phyloP scores from a whole-genome alignment of 2,113 vertebrate species.

The Nerophis lumbriciformis region DNA sequence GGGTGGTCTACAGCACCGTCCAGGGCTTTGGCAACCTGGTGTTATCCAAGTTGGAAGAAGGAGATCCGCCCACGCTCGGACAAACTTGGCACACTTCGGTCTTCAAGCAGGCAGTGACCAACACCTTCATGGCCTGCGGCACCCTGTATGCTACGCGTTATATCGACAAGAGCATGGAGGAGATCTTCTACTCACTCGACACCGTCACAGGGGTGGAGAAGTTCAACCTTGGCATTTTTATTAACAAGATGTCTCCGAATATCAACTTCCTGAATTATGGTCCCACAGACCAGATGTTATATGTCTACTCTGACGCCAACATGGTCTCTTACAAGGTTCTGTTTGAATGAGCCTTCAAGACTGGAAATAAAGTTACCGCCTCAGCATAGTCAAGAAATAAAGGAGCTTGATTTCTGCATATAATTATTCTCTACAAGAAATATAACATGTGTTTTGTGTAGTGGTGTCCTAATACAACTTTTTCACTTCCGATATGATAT shows the following conservation, averaged over 20 bases:
- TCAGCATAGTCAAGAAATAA: too few relatives aligned
- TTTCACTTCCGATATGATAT: too few relatives aligned
- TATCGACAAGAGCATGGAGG: slow-evolving; percentile 46
- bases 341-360: slow-evolving; percentile 23
- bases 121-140: slow-evolving; percentile 70
- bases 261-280: slow-evolving; percentile 69
- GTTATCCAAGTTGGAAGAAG: slow-evolving; percentile 51
- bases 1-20: slow-evolving; percentile 62
- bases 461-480: too few relatives aligned
- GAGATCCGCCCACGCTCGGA: slow-evolving; percentile 7
- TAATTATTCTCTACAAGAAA: too few relatives aligned
- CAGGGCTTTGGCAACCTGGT: slow-evolving; percentile 65
- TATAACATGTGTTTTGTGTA: too few relatives aligned
- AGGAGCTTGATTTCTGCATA: too few relatives aligned
- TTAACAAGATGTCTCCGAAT: slow-evolving; percentile 63
- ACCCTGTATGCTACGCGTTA: slow-evolving; percentile 69
- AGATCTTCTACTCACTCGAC: slow-evolving; percentile 73
- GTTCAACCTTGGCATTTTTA: slow-evolving; percentile 53
- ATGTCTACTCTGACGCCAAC: slow-evolving; percentile 53
- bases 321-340: slow-evolving; percentile 54
- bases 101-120: slow-evolving; percentile 65
- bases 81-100: slow-evolving; percentile 64
- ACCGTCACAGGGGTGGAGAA: slow-evolving; percentile 53
- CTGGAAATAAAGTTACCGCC: too few relatives aligned
- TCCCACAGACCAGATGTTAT: slow-evolving; percentile 62